Evolutionary conservation across 2,797 vertebrate genomes (phyloP).

Genomic region (Ibycter americanus): DNA sequence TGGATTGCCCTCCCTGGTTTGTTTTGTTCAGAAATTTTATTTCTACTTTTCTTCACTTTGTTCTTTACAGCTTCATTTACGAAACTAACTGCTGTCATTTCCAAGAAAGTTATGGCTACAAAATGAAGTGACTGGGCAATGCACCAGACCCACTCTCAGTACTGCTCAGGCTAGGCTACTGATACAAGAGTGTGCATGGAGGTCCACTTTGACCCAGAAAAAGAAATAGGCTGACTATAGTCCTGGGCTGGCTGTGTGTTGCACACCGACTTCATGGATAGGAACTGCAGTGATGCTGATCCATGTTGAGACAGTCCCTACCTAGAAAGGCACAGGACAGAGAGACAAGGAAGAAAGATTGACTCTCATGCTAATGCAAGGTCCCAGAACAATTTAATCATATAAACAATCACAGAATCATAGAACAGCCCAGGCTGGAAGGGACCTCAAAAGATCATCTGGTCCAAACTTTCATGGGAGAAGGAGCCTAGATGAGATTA

Average conservation of each 20-base stretch:
- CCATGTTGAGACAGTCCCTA: background rate
- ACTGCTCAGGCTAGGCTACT: background rate
- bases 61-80: background rate
- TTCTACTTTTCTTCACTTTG: background rate
- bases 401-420: background rate
- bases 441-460: background rate
- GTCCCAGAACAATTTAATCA: background rate
- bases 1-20: background rate
- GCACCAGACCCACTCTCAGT: background rate
- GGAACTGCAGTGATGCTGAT: background rate
- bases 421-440: background rate
- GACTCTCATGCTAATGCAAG: background rate
- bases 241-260: background rate
- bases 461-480: background rate
- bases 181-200: background rate
- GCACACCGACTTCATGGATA: background rate
- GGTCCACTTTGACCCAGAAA: background rate
- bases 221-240: background rate
- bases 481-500: background rate
- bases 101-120: background rate
- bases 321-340: background rate
- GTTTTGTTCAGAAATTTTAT: background rate
- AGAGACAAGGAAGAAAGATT: background rate
- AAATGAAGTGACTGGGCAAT: background rate
- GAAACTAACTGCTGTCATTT: background rate